These are phyloP conservation scores for Octodon degus DNA, from an alignment of 2,113 vertebrate species.

Conservation along the genomic window DNA sequence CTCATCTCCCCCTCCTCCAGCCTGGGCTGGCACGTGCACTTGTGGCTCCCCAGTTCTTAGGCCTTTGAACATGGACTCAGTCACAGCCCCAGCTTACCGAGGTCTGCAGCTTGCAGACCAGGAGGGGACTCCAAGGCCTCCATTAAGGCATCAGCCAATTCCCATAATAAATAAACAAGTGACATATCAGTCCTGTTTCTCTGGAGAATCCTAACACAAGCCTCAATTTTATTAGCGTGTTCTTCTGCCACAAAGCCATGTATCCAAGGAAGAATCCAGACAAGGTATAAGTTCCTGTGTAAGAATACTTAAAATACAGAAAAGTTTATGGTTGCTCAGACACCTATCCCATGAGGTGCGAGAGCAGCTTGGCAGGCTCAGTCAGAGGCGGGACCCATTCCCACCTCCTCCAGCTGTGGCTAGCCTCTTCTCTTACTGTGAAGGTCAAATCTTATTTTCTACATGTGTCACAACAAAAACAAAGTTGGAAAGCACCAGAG, in stretches of 20 bases:
- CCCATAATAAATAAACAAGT: not conserved
- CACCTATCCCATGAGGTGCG: not conserved
- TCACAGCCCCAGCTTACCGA: not conserved
- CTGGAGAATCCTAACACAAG: not conserved
- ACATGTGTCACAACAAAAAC: not conserved
- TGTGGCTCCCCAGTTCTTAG: not conserved
- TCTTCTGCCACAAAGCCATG: constrained; percentile 9
- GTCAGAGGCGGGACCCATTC: not conserved
- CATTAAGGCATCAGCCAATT: not conserved
- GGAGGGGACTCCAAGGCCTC: not conserved
- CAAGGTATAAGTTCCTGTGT: not conserved
- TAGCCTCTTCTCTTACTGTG: not conserved
- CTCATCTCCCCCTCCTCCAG: not conserved
- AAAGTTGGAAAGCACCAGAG: not conserved
- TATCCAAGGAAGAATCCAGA: not conserved
- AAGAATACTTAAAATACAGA: constrained; percentile 34
- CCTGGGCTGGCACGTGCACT: not conserved
- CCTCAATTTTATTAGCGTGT: not conserved
- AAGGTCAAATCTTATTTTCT: constrained; percentile 36
- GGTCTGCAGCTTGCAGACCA: not conserved
- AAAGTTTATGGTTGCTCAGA: not conserved
- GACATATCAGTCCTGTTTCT: not conserved
- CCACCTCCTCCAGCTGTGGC: not conserved
- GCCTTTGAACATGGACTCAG: not conserved
- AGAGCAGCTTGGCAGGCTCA: not conserved